A percentile compares a stretch with the other conserved stretches of the same genome.
Evolutionary conservation across 2,888 invertebrate species (phyloP).

Genomic region (Rhingia rostrata): DNA sequence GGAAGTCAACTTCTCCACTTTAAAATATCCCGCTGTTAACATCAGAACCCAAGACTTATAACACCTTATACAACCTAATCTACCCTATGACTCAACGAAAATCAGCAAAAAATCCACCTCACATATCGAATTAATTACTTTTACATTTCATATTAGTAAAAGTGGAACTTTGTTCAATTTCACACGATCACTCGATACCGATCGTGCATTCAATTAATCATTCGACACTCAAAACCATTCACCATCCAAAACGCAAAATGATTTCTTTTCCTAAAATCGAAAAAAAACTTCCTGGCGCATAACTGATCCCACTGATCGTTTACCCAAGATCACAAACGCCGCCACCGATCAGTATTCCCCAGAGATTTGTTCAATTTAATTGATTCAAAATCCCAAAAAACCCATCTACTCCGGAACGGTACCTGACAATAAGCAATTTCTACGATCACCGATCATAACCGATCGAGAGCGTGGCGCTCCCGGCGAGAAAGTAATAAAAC

Average conservation of each 20-base stretch:
- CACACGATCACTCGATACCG: conserved; percentile 58
- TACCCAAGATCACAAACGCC: conserved; percentile 21
- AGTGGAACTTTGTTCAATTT: conserved; percentile 58
- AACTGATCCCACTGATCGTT: conserved; percentile 10
- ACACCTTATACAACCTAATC: conserved; percentile 51
- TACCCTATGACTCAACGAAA: conserved; percentile 46
- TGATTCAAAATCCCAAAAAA: conserved; percentile 4
- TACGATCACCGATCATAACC: conserved; percentile 20
- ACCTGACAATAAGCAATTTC: not conserved
- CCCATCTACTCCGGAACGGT: conserved; percentile 6
- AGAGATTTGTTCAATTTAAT: conserved; percentile 9
- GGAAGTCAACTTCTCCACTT: conserved; percentile 40
- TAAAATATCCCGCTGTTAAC: conserved; percentile 24
- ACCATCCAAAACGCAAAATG: conserved; percentile 4
- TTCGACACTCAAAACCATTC: conserved; percentile 24
- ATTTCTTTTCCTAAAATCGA: conserved; percentile 13
- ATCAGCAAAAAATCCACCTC: conserved; percentile 23
- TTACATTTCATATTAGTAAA: conserved; percentile 36
- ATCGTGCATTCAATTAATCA: conserved; percentile 63
- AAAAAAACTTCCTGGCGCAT: conserved; percentile 61
- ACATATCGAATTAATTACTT: conserved; percentile 60
- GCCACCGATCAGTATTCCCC: conserved; percentile 10
- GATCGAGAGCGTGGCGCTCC: conserved; percentile 9
- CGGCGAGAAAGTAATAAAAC: conserved; percentile 44
- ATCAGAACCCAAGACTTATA: conserved; percentile 18